Base-by-base conservation (phyloP, 1,140 invertebrate genomes). In the Caenorhabditis tropicalis region DNA sequence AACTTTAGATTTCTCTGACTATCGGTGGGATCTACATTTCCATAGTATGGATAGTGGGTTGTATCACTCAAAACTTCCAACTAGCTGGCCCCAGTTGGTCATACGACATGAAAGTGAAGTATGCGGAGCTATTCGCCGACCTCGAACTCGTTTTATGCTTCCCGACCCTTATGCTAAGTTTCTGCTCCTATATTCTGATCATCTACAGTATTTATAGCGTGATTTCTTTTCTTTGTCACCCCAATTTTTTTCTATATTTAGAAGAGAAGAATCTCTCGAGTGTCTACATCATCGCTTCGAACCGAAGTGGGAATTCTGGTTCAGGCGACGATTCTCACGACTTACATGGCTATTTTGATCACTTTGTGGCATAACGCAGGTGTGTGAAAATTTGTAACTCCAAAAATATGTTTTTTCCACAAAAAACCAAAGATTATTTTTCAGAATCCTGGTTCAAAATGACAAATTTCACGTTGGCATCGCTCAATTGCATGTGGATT, bases 341-440 rank as follows among this genome's bases (percentile, higher is more conserved):
- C 65, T 9, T 74, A 74, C 21, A 74, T 74, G 65, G 65, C 65
- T 74, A 39, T 74, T 43, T 24, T 74, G 36, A 74, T 74, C 36
- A 74, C 65, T 43, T 74, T 74, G 21, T 74, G 65, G 65, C 65
- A 74, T 24, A 74, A 74, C n/a, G 65, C 65, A 74, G 65, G 65
- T 74, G 65, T 74, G 65, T 21, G 36, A 74, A 74, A 74, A 43
- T 24, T 39, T 56, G n/a, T n/a, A n/a, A n/a, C n/a, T n/a, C n/a
- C n/a, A n/a, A n/a, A n/a, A n/a, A n/a, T n/a, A n/a, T n/a, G 39
- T 43, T 43, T 43, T 43, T 43, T 43, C 39, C 39, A 43, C n/a
- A n/a, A n/a, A n/a, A 43, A 43, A 12, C 39, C 12, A 43, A 43
- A 43, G 39, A 43, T 16, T 6, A 27, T 65, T 19, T 74, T 74